phyloP scores from a whole-genome alignment of 2,113 vertebrate genomes.

The Melospiza georgiana region DNA sequence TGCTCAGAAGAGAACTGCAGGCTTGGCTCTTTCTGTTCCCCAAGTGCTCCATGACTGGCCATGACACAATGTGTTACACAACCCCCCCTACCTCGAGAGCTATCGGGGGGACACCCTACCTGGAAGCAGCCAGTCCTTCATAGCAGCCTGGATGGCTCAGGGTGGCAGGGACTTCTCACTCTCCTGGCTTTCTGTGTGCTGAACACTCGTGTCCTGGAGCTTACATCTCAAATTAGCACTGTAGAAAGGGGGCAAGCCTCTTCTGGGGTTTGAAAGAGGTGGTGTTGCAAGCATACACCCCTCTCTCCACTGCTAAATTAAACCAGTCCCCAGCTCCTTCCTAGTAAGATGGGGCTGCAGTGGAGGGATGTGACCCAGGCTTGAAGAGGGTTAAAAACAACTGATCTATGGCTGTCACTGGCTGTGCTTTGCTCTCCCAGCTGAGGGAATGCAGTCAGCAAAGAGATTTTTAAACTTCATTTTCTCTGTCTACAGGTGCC shows the following conservation, averaged over 20 bases:
- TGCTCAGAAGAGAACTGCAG: not conserved
- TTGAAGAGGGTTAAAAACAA: not conserved
- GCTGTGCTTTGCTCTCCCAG: not conserved
- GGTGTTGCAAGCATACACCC: not conserved
- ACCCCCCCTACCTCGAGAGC: not conserved
- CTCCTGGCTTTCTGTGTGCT: not conserved
- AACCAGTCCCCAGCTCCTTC: not conserved
- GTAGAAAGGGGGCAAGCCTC: not conserved
- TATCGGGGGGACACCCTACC: accelerated
- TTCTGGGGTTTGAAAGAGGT: not conserved
- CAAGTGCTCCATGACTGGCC: not conserved
- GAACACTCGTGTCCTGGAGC: not conserved
- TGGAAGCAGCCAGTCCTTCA: not conserved
- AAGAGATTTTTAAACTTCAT: slow-evolving; percentile 56
- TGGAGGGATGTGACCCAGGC: not conserved
- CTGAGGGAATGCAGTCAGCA: not conserved
- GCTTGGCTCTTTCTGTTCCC: not conserved
- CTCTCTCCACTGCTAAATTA: not conserved
- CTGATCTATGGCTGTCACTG: not conserved
- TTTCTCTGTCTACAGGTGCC: slow-evolving; percentile 49
- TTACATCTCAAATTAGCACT: not conserved
- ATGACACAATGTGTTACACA: accelerated
- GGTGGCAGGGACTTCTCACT: not conserved
- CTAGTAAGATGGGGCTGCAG: not conserved
- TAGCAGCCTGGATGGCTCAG: not conserved